A percentile compares a stretch with the other conserved stretches of the same genome.
Evolutionary conservation across 2,888 invertebrate genomes (phyloP).

Genomic region (Onthophagus sagittarius): DNA sequence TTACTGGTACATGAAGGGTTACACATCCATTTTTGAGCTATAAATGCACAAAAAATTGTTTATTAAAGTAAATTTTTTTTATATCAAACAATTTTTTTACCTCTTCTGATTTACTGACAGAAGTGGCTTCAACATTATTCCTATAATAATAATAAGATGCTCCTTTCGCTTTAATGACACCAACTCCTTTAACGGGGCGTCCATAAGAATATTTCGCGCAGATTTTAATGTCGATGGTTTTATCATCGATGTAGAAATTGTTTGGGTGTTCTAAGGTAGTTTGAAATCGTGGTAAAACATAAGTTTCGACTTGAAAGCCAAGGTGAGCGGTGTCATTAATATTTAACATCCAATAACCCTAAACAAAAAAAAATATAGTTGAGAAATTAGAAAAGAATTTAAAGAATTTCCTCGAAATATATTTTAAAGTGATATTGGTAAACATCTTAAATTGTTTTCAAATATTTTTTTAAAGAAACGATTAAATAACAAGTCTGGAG

Average conservation of each 20-base stretch:
- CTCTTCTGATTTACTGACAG: slow-evolving; percentile 35
- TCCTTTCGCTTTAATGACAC: slow-evolving; percentile 45
- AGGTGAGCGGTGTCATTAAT: slow-evolving; percentile 35
- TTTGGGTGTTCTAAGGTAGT: slow-evolving; percentile 53
- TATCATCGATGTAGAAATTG: slow-evolving; percentile 49
- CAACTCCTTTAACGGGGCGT: slow-evolving; percentile 56
- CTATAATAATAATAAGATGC: slow-evolving; percentile 25
- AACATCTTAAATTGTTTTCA: too few species aligned
- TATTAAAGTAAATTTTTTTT: neutral
- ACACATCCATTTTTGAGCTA: slow-evolving; percentile 44
- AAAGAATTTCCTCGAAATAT: too few species aligned
- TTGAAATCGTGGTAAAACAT: slow-evolving; percentile 58
- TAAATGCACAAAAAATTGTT: neutral
- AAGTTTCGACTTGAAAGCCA: slow-evolving; percentile 54
- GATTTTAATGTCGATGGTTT: slow-evolving; percentile 50
- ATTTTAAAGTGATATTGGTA: too few species aligned
- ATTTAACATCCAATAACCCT: slow-evolving; percentile 56
- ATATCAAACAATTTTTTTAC: slow-evolving; percentile 29
- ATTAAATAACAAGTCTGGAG: too few species aligned
- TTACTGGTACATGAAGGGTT: slow-evolving; percentile 34
- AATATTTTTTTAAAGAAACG: too few species aligned
- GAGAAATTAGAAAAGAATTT: neutral
- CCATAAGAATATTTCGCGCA: slow-evolving; percentile 62
- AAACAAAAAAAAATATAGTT: slow-evolving; percentile 16
- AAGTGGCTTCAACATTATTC: slow-evolving; percentile 28